These are phyloP conservation scores for Columba guinea DNA, from an alignment of 2,797 vertebrate species.

Conservation along the genomic window DNA sequence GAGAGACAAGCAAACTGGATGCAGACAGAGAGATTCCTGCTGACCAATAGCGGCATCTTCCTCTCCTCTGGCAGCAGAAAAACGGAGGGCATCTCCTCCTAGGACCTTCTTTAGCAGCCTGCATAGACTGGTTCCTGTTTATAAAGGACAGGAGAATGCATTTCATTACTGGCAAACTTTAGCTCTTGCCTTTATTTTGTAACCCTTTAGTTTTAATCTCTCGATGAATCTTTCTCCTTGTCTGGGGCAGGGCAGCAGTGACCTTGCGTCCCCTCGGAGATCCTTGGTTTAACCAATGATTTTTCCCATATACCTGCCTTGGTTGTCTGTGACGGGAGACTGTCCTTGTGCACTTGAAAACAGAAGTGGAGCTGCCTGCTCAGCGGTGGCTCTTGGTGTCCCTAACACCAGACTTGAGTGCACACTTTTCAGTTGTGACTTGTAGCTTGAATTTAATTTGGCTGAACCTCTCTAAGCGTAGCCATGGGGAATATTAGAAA, in stretches of 20 bases:
- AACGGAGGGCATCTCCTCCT: conserved; percentile 48
- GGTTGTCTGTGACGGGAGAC: neutral
- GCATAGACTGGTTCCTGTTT: conserved; percentile 70
- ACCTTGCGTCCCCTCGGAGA: conserved; percentile 51
- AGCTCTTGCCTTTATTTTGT: conserved; percentile 79
- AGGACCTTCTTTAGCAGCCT: conserved; percentile 60
- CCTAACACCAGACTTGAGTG: neutral
- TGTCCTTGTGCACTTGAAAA: conserved; percentile 11
- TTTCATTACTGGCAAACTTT: conserved; percentile 74
- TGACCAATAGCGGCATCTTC: conserved; percentile 88
- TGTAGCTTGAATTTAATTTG: conserved; percentile 34
- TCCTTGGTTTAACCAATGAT: conserved; percentile 28
- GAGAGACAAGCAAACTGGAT: conserved; percentile 90
- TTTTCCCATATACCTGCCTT: conserved; percentile 27
- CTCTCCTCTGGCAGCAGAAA: conserved; percentile 50
- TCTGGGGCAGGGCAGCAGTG: conserved; percentile 67
- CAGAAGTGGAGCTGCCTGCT: conserved; percentile 12
- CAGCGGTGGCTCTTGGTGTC: neutral
- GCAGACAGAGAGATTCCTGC: conserved; percentile 95
- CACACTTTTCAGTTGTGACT: conserved; percentile 24
- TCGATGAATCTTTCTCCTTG: conserved; percentile 60
- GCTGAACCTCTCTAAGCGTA: conserved; percentile 20
- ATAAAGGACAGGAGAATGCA: conserved; percentile 57
- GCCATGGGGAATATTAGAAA: conserved; percentile 13
- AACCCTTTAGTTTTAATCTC: conserved; percentile 73